These are phyloP conservation scores for Chelonus insularis DNA, from an alignment of 1,140 invertebrate genomes.

Conservation along the genomic window DNA sequence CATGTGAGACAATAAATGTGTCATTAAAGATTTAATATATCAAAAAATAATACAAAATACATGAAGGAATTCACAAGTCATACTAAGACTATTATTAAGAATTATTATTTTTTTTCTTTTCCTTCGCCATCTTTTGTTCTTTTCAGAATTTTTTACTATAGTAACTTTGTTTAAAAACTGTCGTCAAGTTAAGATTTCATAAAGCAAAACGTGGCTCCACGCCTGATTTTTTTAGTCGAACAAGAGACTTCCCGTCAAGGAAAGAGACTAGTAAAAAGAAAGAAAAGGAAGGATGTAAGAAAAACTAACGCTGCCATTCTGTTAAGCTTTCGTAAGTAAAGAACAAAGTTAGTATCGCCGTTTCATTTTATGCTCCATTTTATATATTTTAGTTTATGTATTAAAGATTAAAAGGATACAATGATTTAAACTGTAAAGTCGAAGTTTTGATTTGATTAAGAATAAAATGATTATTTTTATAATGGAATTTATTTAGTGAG, in stretches of 20 bases:
- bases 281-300: constrained; percentile 1
- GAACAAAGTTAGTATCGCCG: background rate
- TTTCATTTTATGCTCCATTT: background rate
- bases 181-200: constrained; percentile 4
- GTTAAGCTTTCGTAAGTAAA: background rate
- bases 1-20: too few species aligned
- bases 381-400: too few species aligned
- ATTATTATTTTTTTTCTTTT: background rate
- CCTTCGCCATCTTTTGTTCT: background rate
- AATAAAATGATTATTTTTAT: too few species aligned
- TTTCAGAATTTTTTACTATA: background rate
- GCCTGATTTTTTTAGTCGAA: background rate
- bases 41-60: too few species aligned
- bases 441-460: too few species aligned
- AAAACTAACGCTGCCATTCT: constrained; percentile 2
- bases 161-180: constrained; percentile 5
- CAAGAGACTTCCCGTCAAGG: background rate
- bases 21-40: too few species aligned
- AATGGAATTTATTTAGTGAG: too few species aligned
- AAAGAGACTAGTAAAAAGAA: background rate
- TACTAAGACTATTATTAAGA: too few species aligned
- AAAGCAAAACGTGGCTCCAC: constrained; percentile 3
- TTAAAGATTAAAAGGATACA: too few species aligned
- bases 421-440: too few species aligned
- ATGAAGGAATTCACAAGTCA: too few species aligned